Base-by-base conservation (phyloP, 2,113 vertebrate species). In the Tenrec ecaudatus region DNA sequence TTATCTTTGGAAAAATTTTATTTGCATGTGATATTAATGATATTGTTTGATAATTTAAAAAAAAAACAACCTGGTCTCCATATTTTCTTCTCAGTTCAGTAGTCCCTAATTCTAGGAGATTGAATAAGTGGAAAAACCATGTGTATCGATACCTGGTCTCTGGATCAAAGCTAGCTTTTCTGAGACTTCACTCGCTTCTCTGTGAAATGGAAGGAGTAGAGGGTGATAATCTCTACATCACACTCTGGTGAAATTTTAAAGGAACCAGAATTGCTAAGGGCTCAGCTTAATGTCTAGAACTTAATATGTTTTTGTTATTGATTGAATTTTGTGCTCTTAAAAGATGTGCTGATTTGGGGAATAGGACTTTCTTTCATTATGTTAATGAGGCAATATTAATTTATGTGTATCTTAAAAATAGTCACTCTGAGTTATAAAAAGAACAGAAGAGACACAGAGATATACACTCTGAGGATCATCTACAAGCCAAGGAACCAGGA, bases 211-310 rank as follows among this genome's bases (percentile, higher is more conserved):
- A 62, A 62, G 60, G 43, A 17, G 22, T 25, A 23, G 38, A 12
- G 0, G 0, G 8, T 84, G 14, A 76, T 27, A 60, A 33, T 40
- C 58, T 38, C 53, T 86, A 85, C 9, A 57, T 71, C 53, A 68
- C 31, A 83, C 73, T 31, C 47, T 82, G 80, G 31, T 93, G 25
- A 89, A 88, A 68, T n/a, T 6, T 89, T 85, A 88, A 62, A 62
- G 29, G 71, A 3, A 71, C 79, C 15, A 80, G 73, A 60, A 66
- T 86, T 62, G 4, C 68, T n/a, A 60, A 64, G 77, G 75, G 33
- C 15, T 73, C 27, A 84, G 9, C 8, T 27, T 73, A 22, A 6
- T 1, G 1, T 8, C 43, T 76, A 25, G 31, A 53, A 60, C 8
- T 38, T 36, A 66, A 25, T 31, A 14, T 82, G 38, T 29, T 86